Conservation (phyloP, 1,140 invertebrate species). For the Zaprionus inermis region DNA sequence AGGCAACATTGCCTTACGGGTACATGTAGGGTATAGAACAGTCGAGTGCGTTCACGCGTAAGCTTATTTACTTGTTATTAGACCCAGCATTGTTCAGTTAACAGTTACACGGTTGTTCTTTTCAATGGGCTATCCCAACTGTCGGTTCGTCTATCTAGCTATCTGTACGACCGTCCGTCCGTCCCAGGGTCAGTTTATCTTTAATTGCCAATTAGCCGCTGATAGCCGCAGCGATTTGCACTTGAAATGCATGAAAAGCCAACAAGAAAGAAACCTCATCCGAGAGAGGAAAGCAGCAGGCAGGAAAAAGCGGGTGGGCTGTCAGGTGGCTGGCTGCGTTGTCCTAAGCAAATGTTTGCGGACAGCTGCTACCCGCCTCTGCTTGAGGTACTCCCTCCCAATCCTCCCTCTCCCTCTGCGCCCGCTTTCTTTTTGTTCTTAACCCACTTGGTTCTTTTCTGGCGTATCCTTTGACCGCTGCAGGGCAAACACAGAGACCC, state of each 20-base stretch:
- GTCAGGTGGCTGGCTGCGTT: slow-evolving; percentile 7
- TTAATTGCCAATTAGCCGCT: slow-evolving; percentile 78
- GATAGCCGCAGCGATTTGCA: slow-evolving; percentile 76
- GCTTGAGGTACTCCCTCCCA: not conserved
- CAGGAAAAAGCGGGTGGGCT: slow-evolving; percentile 11
- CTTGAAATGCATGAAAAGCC: slow-evolving; percentile 70
- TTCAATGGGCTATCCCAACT: slow-evolving; percentile 4
- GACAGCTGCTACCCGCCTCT: slow-evolving; percentile 29
- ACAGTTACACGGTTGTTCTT: slow-evolving; percentile 3
- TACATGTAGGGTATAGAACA: not conserved
- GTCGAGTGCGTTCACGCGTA: not conserved
- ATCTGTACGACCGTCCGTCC: not conserved
- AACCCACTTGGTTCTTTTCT: slow-evolving; percentile 15
- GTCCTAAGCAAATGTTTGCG: slow-evolving; percentile 77
- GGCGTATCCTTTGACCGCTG: slow-evolving; percentile 68
- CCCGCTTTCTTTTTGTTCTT: slow-evolving; percentile 23
- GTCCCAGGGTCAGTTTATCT: slow-evolving; percentile 56
- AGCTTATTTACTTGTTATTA: not conserved
- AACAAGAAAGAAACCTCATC: slow-evolving; percentile 29
- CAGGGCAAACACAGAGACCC: slow-evolving; percentile 64
- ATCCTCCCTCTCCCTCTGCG: slow-evolving; percentile 18
- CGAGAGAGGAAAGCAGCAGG: not conserved
- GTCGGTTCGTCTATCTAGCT: not conserved
- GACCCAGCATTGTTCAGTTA: slow-evolving; percentile 5
- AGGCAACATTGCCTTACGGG: too few relatives aligned